phyloP scores from a whole-genome alignment of 1,140 invertebrate genomes.

The Drosophila serrata region DNA sequence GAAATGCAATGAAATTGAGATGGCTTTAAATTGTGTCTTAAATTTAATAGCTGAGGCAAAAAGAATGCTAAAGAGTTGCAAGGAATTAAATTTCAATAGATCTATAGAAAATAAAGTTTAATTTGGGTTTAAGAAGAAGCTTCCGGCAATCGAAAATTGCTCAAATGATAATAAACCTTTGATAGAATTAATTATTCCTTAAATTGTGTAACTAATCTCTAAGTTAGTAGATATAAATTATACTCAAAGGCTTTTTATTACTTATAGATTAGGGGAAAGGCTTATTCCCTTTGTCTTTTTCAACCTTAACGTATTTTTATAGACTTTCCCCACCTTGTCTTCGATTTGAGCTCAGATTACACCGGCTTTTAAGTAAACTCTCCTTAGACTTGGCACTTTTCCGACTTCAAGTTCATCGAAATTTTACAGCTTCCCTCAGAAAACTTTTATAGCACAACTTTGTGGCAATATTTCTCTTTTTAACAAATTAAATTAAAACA shows the following conservation, averaged over 20 bases:
- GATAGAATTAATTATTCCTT: background rate
- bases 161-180: no score
- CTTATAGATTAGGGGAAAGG: background rate
- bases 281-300: no score
- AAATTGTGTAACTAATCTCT: background rate
- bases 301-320: background rate
- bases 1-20: conserved; percentile 31
- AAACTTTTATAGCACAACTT: conserved; percentile 19
- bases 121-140: background rate
- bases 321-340: background rate
- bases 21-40: conserved; percentile 1
- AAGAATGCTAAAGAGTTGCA: background rate
- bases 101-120: conserved; percentile 1
- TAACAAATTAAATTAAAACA: conserved; percentile 15
- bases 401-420: background rate
- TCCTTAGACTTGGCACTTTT: background rate
- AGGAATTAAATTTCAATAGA: background rate
- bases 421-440: background rate
- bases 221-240: background rate
- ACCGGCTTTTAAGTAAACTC: background rate
- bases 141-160: background rate
- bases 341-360: background rate
- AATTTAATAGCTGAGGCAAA: background rate
- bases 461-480: conserved; percentile 4
- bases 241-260: background rate